Base-by-base conservation (phyloP, 2,888 invertebrate species). In the Lochmaea capreae region DNA sequence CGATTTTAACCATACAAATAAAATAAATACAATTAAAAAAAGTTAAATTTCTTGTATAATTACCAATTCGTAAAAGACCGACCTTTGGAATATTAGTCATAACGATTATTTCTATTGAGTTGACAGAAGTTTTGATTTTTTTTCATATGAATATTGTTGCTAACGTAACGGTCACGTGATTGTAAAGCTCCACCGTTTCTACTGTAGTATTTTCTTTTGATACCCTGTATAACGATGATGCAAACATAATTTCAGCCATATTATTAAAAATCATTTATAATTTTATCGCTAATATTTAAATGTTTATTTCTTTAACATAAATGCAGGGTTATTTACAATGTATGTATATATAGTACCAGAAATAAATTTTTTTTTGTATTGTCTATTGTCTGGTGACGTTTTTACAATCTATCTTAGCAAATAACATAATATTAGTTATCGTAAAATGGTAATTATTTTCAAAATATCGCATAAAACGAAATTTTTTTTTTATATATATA, bases 361-460 rank as follows among this genome's bases (percentile, higher is more conserved):
- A 49, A 49, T 49, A 49, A 49, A 0, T 14, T 46, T 11, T 49
- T 49, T n/a, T 8, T n/a, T 0, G 49, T n/a, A 49, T 49, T 12
- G 49, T 49, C 49, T 49, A 14, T 49, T 49, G 49, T 49, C n/a
- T 49, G 49, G 49, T 14, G n/a, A 49, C n/a, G 49, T 49, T 49
- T 49, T 49, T 49, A 49, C 49, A 49, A 49, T 49, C 43, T 43
- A 43, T 43, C n/a, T 49, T 49, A 49, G 5, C n/a, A 14, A 49
- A 49, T 49, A 49, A 49, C 46, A 12, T 43, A n/a, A 46, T 46
- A 46, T 14, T 14, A 49, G 14, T 49, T 49, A 49, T 49, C 14
- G 49, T 49, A 49, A 49, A 49, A 49, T 14, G 6, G n/a, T n/a
- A 49, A 46, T 46, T 46, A 46, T 46, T 46, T 46, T 46, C 43